Evolutionary conservation across 2,797 vertebrate species (phyloP).

Genomic region (Jordanella pulchra): DNA sequence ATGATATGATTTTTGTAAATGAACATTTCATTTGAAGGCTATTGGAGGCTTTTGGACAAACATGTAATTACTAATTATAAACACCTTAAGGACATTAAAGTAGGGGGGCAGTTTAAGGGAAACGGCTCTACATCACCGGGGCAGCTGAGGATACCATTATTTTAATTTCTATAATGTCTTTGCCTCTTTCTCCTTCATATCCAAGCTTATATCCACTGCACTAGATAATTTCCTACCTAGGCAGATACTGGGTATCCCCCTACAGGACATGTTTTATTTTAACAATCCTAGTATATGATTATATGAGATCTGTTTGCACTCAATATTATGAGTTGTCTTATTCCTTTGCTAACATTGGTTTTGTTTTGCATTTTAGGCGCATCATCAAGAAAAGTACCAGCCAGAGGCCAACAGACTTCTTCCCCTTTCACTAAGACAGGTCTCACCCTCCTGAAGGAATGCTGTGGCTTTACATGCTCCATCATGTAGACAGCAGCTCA

Average conservation of each 20-base stretch:
- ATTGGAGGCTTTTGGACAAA: too few relatives aligned
- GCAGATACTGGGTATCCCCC: background rate
- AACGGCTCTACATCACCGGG: too few relatives aligned
- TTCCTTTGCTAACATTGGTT: background rate
- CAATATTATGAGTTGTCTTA: background rate
- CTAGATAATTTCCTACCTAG: background rate
- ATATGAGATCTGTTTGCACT: background rate
- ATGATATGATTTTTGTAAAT: too few relatives aligned
- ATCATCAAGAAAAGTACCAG: conserved; percentile 69
- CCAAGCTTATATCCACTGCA: background rate
- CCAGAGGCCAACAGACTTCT: conserved; percentile 79
- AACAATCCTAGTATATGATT: too few relatives aligned
- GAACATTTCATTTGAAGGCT: too few relatives aligned
- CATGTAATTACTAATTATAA: too few relatives aligned
- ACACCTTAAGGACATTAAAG: too few relatives aligned
- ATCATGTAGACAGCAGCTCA: conserved; percentile 80
- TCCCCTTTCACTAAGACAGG: conserved; percentile 84
- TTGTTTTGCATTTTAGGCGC: conserved; percentile 55
- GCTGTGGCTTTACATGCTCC: conserved; percentile 90
- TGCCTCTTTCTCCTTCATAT: background rate
- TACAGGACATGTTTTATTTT: background rate
- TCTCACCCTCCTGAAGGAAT: conserved; percentile 88
- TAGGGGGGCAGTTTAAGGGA: too few relatives aligned
- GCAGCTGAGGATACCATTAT: background rate
- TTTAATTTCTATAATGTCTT: background rate